Percentiles rank a stretch among this genome's conserved stretches.
Evolutionary conservation across 37 sponge, comb jelly and placozoan species (phyloP).

Genomic region (Petrosia ficiformis): DNA sequence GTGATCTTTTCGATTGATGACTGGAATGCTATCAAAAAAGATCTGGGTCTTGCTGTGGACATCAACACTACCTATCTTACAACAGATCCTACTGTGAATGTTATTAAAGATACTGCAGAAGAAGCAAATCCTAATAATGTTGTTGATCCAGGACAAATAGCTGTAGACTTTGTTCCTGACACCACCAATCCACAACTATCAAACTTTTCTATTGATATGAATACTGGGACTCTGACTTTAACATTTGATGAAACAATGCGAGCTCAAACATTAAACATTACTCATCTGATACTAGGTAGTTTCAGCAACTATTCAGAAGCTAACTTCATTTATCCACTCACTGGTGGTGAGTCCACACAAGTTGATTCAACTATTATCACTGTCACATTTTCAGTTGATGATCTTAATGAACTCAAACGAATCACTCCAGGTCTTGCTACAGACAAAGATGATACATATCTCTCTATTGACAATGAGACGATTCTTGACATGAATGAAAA

Average conservation of each 20-base stretch:
- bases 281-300: constrained; percentile 62
- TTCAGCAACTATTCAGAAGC: constrained; percentile 34
- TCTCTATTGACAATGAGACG: constrained; percentile 73
- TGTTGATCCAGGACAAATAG: constrained; percentile 38
- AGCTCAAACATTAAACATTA: constrained; percentile 62
- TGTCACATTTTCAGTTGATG: constrained; percentile 62
- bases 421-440: constrained; percentile 80
- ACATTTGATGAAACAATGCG: constrained; percentile 85
- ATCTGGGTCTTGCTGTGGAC: constrained; percentile 50
- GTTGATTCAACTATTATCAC: constrained; percentile 50
- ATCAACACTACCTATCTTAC: constrained; percentile 69
- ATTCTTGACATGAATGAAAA: constrained; percentile 76
- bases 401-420: constrained; percentile 85
- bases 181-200: constrained; percentile 56
- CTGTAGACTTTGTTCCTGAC: constrained; percentile 68
- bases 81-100: constrained; percentile 18
- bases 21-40: constrained; percentile 77
- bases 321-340: constrained; percentile 35
- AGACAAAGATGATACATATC: constrained; percentile 34
- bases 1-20: constrained; percentile 64
- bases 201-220: constrained; percentile 57
- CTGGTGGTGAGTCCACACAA: constrained; percentile 64
- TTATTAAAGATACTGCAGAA: constrained; percentile 36
- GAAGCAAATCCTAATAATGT: not conserved
- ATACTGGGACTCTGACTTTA: constrained; percentile 58